Evolutionary conservation across 2,113 vertebrate species (phyloP).

Genomic region (Bettongia penicillata): DNA sequence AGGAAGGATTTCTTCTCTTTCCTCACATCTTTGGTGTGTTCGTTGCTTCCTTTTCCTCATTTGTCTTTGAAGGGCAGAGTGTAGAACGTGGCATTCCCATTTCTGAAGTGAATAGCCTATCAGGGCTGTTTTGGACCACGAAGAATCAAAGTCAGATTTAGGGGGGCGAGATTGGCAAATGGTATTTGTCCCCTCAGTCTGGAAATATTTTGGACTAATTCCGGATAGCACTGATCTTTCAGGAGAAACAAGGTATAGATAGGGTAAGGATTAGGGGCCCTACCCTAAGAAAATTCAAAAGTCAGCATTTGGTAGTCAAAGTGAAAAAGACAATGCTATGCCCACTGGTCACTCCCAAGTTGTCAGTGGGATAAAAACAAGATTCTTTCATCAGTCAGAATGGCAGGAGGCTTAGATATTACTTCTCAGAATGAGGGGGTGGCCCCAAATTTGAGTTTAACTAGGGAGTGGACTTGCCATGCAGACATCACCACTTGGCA

Average conservation of each 20-base stretch:
- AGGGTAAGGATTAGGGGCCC: background rate
- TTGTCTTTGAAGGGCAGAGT: conserved; percentile 42
- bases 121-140: conserved; percentile 13
- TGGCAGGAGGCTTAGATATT: background rate
- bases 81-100: conserved; percentile 26
- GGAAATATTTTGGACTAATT: conserved; percentile 9
- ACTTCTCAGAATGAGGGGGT: background rate
- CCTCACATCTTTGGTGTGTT: conserved; percentile 15
- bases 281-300: background rate
- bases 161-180: background rate
- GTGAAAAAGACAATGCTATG: background rate
- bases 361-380: background rate
- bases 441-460: conserved; percentile 8
- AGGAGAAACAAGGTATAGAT: conserved; percentile 8
- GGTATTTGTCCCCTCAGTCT: conserved; percentile 3
- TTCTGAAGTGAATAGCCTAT: background rate
- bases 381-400: background rate
- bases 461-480: conserved; percentile 6
- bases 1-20: background rate
- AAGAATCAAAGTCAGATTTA: background rate
- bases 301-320: background rate
- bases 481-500: background rate
- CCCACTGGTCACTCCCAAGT: background rate
- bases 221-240: background rate
- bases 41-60: conserved; percentile 57